Evolutionary conservation across 2,888 invertebrate species (phyloP).

Genomic region (Chloroclystis v-ata): DNA sequence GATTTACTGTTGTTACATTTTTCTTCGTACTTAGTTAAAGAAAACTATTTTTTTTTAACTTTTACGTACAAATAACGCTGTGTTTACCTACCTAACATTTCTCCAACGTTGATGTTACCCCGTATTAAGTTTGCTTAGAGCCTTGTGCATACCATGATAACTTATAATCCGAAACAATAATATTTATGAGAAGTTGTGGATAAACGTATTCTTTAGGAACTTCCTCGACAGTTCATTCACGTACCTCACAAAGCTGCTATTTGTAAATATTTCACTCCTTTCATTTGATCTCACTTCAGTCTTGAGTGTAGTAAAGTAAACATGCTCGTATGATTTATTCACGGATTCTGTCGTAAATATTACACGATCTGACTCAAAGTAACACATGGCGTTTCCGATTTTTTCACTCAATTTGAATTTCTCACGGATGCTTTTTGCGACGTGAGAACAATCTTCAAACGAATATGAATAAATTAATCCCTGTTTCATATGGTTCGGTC

Average conservation of each 20-base stretch:
- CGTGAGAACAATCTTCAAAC: slow-evolving; percentile 26
- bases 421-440: slow-evolving; percentile 43
- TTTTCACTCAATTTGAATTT: slow-evolving; percentile 44
- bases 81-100: too few relatives aligned
- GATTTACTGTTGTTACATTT: too few relatives aligned
- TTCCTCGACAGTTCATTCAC: slow-evolving; percentile 7
- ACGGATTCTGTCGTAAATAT: slow-evolving; percentile 49
- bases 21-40: too few relatives aligned
- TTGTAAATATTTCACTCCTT: slow-evolving; percentile 23
- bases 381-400: slow-evolving; percentile 57
- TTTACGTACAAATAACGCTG: too few relatives aligned
- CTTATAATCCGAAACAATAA: not conserved
- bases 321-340: slow-evolving; percentile 49
- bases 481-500: too few relatives aligned
- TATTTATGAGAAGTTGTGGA: not conserved
- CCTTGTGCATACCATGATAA: not conserved
- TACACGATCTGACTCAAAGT: slow-evolving; percentile 36
- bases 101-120: too few relatives aligned
- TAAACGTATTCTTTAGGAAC: too few relatives aligned
- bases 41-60: too few relatives aligned
- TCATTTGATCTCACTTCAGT: slow-evolving; percentile 22
- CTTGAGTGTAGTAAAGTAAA: slow-evolving; percentile 28
- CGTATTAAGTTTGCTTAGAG: not conserved
- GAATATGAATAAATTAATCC: slow-evolving; percentile 4
- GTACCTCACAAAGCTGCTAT: slow-evolving; percentile 19